These are phyloP conservation scores for Calameuta pallipes DNA, from an alignment of 2,888 invertebrate species.

Conservation along the genomic window DNA sequence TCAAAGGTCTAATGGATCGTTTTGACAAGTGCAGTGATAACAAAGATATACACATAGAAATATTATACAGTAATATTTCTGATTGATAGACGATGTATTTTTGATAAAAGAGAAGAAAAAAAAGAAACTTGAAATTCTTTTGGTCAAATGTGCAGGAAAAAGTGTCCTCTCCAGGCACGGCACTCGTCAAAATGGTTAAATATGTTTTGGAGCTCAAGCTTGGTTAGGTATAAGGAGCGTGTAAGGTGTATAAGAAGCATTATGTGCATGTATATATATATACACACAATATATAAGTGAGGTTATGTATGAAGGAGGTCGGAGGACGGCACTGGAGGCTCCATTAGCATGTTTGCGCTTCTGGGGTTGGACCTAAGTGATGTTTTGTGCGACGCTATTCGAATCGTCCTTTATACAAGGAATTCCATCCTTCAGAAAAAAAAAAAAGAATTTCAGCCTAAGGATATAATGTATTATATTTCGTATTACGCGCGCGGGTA, in stretches of 20 bases:
- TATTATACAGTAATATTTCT: background rate
- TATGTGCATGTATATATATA: background rate
- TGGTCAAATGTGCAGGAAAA: slow-evolving; percentile 29
- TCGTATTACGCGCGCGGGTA: background rate
- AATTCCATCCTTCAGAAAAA: slow-evolving; percentile 19
- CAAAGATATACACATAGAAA: background rate
- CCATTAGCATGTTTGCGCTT: slow-evolving; percentile 64
- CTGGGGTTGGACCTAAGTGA: slow-evolving; percentile 58
- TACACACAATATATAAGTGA: background rate
- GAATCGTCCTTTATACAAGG: slow-evolving; percentile 48
- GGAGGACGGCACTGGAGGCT: slow-evolving; percentile 35
- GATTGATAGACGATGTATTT: background rate
- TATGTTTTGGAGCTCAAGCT: slow-evolving; percentile 28
- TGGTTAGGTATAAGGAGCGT: slow-evolving; percentile 14
- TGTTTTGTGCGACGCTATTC: slow-evolving; percentile 55
- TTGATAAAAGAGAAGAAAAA: background rate
- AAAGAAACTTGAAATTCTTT: slow-evolving; percentile 31
- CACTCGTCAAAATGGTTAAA: slow-evolving; percentile 38
- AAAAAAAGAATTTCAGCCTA: slow-evolving; percentile 6
- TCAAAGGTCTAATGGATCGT: background rate
- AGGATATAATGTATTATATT: slow-evolving; percentile 8
- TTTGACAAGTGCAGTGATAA: background rate
- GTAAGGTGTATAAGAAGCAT: background rate
- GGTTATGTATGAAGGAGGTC: slow-evolving; percentile 40
- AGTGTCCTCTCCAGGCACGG: slow-evolving; percentile 45